phyloP scores from a whole-genome alignment of 2,888 invertebrate species.

The Troides helena region DNA sequence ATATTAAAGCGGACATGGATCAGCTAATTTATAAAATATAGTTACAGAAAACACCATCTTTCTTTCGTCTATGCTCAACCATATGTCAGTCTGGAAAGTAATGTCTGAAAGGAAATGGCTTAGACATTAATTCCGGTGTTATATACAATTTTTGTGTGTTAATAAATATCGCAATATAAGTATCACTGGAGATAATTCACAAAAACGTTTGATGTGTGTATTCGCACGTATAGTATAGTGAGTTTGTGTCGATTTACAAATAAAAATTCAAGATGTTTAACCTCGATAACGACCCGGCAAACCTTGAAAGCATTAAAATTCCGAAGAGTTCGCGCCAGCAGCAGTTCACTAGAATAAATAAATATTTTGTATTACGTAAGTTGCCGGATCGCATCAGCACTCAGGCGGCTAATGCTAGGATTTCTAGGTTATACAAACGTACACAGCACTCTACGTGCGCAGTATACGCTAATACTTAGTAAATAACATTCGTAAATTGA shows the following conservation, averaged over 20 bases:
- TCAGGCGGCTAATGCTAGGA: conserved; percentile 18
- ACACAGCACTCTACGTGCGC: conserved; percentile 1
- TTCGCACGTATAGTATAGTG: conserved; percentile 34
- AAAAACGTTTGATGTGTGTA: not conserved
- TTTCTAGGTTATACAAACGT: conserved; percentile 24
- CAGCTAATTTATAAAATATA: too few relatives aligned
- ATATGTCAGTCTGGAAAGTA: too few relatives aligned
- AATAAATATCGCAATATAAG: not conserved
- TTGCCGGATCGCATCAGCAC: conserved; percentile 29
- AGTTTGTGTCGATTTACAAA: conserved; percentile 46
- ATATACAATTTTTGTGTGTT: too few relatives aligned
- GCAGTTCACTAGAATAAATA: conserved; percentile 53
- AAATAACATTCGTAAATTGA: not conserved
- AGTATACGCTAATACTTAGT: conserved; percentile 2
- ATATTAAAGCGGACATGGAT: too few relatives aligned
- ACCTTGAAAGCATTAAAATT: conserved; percentile 54
- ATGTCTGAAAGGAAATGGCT: too few relatives aligned
- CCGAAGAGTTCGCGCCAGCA: conserved; percentile 49
- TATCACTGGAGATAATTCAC: not conserved
- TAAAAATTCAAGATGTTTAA: conserved; percentile 46
- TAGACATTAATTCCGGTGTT: too few relatives aligned
- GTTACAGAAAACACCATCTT: too few relatives aligned
- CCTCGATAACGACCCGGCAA: conserved; percentile 37
- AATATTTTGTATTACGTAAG: conserved; percentile 49
- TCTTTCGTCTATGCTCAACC: too few relatives aligned